Evolutionary conservation across 2,797 vertebrate species (phyloP), one percentile per base, ranked within the genome.

Genomic region (Sebastes vulpes): DNA sequence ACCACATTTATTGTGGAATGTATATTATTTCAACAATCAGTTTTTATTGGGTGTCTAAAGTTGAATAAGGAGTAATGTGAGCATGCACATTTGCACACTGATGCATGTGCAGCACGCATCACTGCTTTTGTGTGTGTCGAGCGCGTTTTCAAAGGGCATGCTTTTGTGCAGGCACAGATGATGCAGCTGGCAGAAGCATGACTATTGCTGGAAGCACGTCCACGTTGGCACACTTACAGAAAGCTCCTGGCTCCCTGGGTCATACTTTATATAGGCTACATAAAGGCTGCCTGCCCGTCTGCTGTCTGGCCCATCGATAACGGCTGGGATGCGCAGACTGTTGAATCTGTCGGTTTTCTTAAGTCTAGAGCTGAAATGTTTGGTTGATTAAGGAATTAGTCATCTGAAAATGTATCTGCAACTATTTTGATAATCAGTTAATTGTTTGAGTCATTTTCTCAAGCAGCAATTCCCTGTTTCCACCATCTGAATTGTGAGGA

Each of bases 141-240:
- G 92, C 85, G 85, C 89, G 6, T 87, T 94, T 95, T 95, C 91
- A 95, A 95, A 94, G 95, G 94, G 92, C 93, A 94, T 87, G 90
- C 90, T 92, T 93, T 94, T 94, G 93, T 94, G 92, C 90, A 91
- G 91, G 92, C 92, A 92, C 93, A 94, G 92, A 92, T 92, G 90
- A 93, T 95, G 94, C 95, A 95, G 93, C 94, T 95, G 95, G 94
- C 95, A 93, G 87, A 86, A 87, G 79, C 90, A 92, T 87, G 93
- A 90, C 89, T 93, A 89, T 93, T 69, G 92, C 95, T 96, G 91
- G 93, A 92, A 95, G 94, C 94, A 61, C 54, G 89, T 92, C 89
- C 90, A 85, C 26, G 75, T 87, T 96, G 95, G 95, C 95, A 95
- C 92, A 92, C 90, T 89, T 92, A 91, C 94, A 94, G 91, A 92